phyloP scores from a whole-genome alignment of 1,140 invertebrate genomes.

The Orchestia grillus region DNA sequence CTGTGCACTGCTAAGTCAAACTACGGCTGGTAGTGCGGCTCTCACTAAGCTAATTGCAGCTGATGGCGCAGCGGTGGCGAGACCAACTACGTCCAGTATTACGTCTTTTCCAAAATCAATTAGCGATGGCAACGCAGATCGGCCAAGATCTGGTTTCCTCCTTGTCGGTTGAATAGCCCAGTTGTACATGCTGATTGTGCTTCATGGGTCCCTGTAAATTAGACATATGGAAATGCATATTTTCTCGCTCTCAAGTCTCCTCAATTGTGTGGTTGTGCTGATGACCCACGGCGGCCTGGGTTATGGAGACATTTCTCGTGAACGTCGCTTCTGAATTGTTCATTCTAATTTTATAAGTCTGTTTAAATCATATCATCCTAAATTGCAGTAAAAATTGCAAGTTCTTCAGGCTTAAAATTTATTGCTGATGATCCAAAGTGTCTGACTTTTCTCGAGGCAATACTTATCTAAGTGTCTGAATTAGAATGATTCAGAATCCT shows the following conservation, averaged over 20 bases:
- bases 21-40: constrained; percentile 23
- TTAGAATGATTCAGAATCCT: neutral
- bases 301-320: neutral
- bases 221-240: neutral
- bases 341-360: neutral
- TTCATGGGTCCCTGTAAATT: neutral
- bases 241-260: neutral
- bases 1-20: constrained; percentile 75
- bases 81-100: neutral
- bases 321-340: neutral
- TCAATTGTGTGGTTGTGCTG: neutral
- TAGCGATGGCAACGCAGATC: neutral
- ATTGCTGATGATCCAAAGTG: neutral
- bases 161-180: neutral
- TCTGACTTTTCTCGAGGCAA: neutral
- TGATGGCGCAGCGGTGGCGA: neutral
- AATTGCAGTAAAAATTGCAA: neutral
- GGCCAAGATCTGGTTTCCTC: neutral
- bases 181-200: neutral
- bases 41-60: neutral
- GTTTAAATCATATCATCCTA: neutral
- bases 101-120: neutral
- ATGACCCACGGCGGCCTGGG: neutral
- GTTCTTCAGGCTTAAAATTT: neutral
- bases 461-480: neutral